Conservation (phyloP, 2,797 vertebrate genomes). For the Gypaetus barbatus region DNA sequence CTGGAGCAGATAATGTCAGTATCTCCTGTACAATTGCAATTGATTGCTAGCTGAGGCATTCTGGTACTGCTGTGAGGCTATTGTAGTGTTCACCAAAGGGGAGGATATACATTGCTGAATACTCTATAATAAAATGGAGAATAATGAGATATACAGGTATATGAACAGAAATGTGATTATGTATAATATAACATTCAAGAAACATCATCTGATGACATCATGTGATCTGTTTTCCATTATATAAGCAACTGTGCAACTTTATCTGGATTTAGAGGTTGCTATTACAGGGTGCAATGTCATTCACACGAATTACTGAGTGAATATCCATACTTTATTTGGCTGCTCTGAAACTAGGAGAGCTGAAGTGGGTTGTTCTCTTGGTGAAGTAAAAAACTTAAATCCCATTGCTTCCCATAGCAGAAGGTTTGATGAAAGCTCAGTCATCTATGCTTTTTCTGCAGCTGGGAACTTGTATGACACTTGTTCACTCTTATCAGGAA, state of each 20-base stretch:
- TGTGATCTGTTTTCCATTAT: neutral
- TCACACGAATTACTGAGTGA: neutral
- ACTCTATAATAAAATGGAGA: constrained; percentile 54
- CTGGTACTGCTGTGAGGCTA: constrained; percentile 40
- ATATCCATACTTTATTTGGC: neutral
- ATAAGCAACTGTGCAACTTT: neutral
- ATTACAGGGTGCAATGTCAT: neutral
- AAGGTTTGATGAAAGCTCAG: neutral
- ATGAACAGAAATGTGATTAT: neutral
- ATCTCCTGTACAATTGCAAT: constrained; percentile 67
- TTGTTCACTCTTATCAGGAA: neutral
- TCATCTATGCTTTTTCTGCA: neutral
- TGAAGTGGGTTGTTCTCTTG: neutral
- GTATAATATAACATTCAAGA: neutral
- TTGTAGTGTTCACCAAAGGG: constrained; percentile 54
- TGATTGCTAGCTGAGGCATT: constrained; percentile 54
- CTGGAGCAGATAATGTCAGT: constrained; percentile 53
- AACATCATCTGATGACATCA: neutral
- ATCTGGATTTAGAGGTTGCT: neutral
- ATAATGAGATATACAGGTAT: neutral
- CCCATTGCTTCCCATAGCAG: neutral
- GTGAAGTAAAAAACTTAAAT: neutral
- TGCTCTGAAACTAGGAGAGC: neutral
- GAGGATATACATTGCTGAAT: constrained; percentile 20
- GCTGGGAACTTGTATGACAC: neutral